Base-by-base conservation (phyloP, 2,797 vertebrate species). In the Spea hammondii region DNA sequence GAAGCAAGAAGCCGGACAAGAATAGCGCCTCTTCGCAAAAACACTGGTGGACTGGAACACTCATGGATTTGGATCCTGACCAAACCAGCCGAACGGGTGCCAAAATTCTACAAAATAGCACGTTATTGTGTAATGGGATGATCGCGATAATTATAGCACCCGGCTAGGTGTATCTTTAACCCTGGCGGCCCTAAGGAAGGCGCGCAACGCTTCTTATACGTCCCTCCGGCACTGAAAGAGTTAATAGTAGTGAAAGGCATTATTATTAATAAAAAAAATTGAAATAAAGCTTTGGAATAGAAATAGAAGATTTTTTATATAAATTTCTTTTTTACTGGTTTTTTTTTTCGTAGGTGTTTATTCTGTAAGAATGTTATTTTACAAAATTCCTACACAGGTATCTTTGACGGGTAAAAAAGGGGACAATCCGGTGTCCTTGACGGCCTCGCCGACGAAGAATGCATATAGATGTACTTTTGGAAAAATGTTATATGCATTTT, bases 21-120 rank as follows among this genome's bases (percentile, higher is more conserved):
- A 91, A 90, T 89, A 91, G 90, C 84, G 88, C 89, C 89, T 88
- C 90, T 89, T 90, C 89, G 88, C 89, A 85, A 91, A 92, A 88
- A 88, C 92, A 89, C 91, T 89, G 90, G 90, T 91, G 92, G 90
- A 92, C 92, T 91, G 92, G 94, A 92, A 91, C 91, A 90, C 90
- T 89, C 90, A 86, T 89, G 90, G 90, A 90, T 92, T 91, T 94
- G 93, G 93, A 91, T 90, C 88, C 87, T 84, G 89, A 91, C 93
- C 92, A 93, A 92, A 87, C 87, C 84, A 90, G 91, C 91, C 84
- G 89, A 89, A 91, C 86, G 89, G 88, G 89, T 93, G 92, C 91
- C 92, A 93, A 89, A 93, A 93, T 91, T 90, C 89, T 88, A 87
- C 92, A 92, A 93, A 94, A 94, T 93, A 93, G 91, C 91, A 92